A percentile compares a stretch with the other conserved stretches of the same genome.
These are phyloP conservation scores for Steinernema feltiae DNA, from an alignment of 1,140 invertebrate genomes.

Conservation along the genomic window DNA sequence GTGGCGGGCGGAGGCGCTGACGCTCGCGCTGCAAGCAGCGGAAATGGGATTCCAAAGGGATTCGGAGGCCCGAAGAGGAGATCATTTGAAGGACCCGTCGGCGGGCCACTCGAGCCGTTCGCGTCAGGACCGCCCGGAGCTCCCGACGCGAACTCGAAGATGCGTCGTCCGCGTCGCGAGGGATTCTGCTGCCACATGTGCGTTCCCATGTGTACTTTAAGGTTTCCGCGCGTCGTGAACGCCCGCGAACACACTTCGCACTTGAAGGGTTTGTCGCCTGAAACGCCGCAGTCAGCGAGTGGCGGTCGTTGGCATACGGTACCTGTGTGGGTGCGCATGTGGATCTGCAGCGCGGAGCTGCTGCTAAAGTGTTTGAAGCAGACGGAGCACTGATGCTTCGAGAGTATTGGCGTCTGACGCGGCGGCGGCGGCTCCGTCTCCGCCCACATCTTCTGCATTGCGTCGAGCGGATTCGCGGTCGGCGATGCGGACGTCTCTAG, in stretches of 20 bases:
- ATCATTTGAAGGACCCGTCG: not conserved
- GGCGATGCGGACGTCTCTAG: not conserved
- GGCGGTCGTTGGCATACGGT: not conserved
- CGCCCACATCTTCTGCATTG: conserved; percentile 55
- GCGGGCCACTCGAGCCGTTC: not conserved
- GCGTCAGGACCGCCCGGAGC: not conserved
- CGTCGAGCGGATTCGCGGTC: conserved; percentile 41
- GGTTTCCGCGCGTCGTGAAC: conserved; percentile 94
- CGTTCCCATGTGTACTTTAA: conserved; percentile 70
- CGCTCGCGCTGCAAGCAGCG: conserved; percentile 19
- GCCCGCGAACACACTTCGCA: conserved; percentile 85
- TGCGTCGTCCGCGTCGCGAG: conserved; percentile 49
- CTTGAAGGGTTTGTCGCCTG: conserved; percentile 85
- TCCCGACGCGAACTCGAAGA: conserved; percentile 44
- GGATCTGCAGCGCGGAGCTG: conserved; percentile 86
- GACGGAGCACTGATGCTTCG: conserved; percentile 87
- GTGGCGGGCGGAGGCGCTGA: not conserved
- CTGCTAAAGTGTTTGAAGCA: conserved; percentile 96
- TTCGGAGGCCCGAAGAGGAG: not conserved
- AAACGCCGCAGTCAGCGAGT: conserved; percentile 15
- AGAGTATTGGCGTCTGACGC: conserved; percentile 31
- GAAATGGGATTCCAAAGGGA: not conserved
- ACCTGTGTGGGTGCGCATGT: conserved; percentile 92
- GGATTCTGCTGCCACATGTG: conserved; percentile 42
- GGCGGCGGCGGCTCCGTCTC: conserved; percentile 50